Evolutionary conservation across 2,888 invertebrate genomes (phyloP).

Genomic region (Lasioglossum vierecki): DNA sequence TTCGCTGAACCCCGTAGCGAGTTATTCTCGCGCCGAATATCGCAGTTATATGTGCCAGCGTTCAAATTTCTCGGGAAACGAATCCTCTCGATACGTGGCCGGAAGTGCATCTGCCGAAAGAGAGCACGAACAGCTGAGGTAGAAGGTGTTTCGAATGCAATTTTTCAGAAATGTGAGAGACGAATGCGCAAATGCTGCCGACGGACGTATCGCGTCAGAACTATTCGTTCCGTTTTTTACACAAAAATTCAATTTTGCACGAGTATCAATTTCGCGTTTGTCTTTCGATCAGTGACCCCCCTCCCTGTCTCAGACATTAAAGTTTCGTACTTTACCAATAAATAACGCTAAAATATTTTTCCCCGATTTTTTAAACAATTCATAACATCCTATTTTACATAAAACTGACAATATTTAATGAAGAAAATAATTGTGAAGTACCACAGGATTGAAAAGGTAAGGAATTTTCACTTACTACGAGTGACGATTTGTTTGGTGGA

Average conservation of each 20-base stretch:
- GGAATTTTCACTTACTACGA: not conserved
- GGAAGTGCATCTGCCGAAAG: slow-evolving; percentile 8
- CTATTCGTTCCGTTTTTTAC: not conserved
- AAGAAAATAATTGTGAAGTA: not conserved
- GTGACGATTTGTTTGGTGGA: not conserved
- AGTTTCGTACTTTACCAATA: too few relatives aligned
- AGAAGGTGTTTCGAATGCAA: not conserved
- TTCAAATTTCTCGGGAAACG: slow-evolving; percentile 20
- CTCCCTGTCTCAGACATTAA: too few relatives aligned
- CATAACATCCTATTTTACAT: too few relatives aligned
- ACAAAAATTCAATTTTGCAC: not conserved
- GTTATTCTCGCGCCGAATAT: slow-evolving; percentile 9
- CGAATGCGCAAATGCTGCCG: not conserved
- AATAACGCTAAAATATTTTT: too few relatives aligned
- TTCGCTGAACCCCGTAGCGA: not conserved
- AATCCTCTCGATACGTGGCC: not conserved
- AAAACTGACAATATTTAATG: too few relatives aligned
- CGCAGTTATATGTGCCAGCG: not conserved
- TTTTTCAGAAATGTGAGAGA: not conserved
- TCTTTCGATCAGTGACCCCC: not conserved
- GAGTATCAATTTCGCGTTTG: not conserved
- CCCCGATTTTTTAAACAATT: too few relatives aligned
- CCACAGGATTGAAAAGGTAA: not conserved
- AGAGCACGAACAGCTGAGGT: not conserved
- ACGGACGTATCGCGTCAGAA: not conserved